phyloP scores from a whole-genome alignment of 2,888 invertebrate species.

The Gastrophysa polygoni region DNA sequence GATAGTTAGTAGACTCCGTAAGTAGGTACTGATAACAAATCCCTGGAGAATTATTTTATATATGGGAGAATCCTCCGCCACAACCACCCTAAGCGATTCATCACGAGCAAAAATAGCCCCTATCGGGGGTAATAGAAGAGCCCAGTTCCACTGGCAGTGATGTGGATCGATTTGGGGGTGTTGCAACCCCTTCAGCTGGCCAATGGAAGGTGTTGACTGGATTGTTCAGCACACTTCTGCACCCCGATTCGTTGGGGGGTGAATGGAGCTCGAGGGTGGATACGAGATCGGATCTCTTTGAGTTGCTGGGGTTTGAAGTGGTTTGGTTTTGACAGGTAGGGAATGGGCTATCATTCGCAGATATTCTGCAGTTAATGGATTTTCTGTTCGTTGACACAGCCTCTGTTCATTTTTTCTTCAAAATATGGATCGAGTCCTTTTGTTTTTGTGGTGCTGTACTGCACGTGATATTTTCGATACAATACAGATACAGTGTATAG shows the following conservation, averaged over 20 bases:
- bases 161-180: conserved; percentile 30
- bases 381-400: background rate
- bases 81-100: background rate
- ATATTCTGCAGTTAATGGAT: conserved; percentile 30
- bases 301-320: conserved; percentile 30
- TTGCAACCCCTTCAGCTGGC: conserved; percentile 18
- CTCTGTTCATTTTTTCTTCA: no score
- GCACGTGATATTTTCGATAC: no score
- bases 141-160: background rate
- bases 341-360: conserved; percentile 51
- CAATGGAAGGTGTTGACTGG: conserved; percentile 36
- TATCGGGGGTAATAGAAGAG: background rate
- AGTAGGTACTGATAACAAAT: conserved; percentile 37
- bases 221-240: background rate
- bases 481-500: no score
- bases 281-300: conserved; percentile 11
- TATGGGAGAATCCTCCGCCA: conserved; percentile 20
- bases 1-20: conserved; percentile 21
- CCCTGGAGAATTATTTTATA: conserved; percentile 45
- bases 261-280: conserved; percentile 5
- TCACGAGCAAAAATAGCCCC: background rate
- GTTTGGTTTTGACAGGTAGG: conserved; percentile 46
- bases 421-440: no score
- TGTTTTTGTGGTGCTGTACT: no score
- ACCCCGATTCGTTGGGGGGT: conserved; percentile 21